A percentile compares a stretch with the other conserved stretches of the same genome.
Evolutionary conservation across 2,888 invertebrate species (phyloP).

Genomic region (Drosophila affinis): DNA sequence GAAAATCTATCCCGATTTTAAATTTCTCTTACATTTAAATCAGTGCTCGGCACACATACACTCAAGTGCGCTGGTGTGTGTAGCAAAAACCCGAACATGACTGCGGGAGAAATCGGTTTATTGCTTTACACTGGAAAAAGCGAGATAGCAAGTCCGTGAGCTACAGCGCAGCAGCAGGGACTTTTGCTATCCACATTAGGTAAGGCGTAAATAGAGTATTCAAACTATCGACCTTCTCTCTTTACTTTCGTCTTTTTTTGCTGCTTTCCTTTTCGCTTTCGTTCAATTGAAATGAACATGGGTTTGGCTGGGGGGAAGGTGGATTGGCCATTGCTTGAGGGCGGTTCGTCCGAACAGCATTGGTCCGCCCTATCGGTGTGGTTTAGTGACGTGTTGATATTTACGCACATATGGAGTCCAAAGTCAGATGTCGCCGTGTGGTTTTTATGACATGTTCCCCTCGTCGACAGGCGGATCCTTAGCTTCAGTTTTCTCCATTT

Average conservation of each 20-base stretch:
- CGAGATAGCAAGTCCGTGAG: too few relatives aligned
- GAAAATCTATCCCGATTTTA: too few relatives aligned
- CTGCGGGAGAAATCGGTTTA: too few relatives aligned
- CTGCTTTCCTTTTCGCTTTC: slow-evolving; percentile 29
- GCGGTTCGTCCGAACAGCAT: not conserved
- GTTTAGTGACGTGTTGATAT: slow-evolving; percentile 50
- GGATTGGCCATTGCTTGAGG: not conserved
- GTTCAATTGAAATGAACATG: slow-evolving; percentile 66
- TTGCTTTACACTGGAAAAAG: too few relatives aligned
- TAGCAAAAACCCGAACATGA: too few relatives aligned
- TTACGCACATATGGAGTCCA: slow-evolving; percentile 42
- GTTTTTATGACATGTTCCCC: slow-evolving; percentile 39
- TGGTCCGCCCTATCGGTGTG: not conserved
- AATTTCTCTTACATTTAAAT: too few relatives aligned
- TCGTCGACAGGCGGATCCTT: not conserved
- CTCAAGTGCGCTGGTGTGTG: too few relatives aligned
- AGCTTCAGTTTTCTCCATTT: not conserved
- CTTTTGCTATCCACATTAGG: too few relatives aligned
- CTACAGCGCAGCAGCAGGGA: too few relatives aligned
- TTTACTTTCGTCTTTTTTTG: not conserved
- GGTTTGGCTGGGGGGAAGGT: slow-evolving; percentile 1
- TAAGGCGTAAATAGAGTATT: not conserved
- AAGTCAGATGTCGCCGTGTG: slow-evolving; percentile 51
- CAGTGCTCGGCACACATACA: too few relatives aligned
- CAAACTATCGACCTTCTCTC: not conserved